Conservation (phyloP, 1,140 invertebrate species). For the Caerostris darwini region DNA sequence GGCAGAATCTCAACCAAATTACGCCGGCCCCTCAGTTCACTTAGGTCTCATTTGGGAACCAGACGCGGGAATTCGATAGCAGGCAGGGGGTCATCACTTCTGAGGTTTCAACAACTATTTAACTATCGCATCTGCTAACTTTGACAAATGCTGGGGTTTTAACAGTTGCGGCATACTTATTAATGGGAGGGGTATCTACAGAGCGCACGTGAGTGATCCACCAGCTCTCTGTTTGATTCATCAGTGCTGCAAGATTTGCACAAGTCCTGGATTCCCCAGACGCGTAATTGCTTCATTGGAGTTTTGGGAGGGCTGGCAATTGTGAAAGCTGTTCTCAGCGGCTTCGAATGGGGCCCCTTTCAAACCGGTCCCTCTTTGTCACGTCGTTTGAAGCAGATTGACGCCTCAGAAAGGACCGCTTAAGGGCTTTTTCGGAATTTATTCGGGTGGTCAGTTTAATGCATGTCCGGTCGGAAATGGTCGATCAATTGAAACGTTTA, state of each 20-base stretch:
- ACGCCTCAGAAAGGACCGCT: background rate
- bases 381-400: background rate
- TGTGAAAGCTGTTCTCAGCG: background rate
- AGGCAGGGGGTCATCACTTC: background rate
- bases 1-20: slow-evolving; percentile 13
- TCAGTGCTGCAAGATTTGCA: slow-evolving; percentile 15
- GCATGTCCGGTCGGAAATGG: too few species aligned
- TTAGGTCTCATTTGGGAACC: background rate
- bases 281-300: slow-evolving; percentile 1
- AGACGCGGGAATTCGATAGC: slow-evolving; percentile 5
- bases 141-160: slow-evolving; percentile 48
- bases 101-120: slow-evolving; percentile 31
- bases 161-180: slow-evolving; percentile 10
- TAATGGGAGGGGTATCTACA: background rate
- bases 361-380: background rate
- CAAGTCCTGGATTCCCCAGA: background rate
- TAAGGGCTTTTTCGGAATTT: background rate
- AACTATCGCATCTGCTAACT: slow-evolving; percentile 41
- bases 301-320: too few species aligned
- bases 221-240: background rate
- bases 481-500: background rate
- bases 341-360: background rate
- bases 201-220: background rate
- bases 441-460: background rate
- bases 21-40: background rate